phyloP scores from a whole-genome alignment of 2,888 invertebrate species.

The Esperia sulphurella region DNA sequence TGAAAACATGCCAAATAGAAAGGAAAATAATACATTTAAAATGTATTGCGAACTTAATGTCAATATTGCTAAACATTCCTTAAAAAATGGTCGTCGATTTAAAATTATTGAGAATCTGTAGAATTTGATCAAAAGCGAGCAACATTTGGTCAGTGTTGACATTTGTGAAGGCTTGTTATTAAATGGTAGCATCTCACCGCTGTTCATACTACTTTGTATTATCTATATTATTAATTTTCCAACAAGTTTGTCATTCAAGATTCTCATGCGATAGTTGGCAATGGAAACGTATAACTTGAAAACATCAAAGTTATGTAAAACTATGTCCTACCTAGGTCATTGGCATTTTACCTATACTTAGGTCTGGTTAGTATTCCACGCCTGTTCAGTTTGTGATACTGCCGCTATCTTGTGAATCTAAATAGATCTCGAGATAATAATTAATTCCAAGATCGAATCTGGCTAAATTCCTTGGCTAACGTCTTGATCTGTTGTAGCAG shows the following conservation, averaged over 20 bases:
- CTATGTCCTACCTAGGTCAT: constrained; percentile 34
- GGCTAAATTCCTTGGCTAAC: not conserved
- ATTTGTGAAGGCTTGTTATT: not conserved
- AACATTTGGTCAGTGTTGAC: not conserved
- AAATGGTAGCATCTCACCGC: not conserved
- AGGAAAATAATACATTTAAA: too few species aligned
- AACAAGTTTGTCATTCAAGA: too few species aligned
- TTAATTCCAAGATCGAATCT: not conserved
- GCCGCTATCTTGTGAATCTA: constrained; percentile 3
- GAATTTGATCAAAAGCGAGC: too few species aligned
- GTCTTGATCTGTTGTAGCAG: not conserved
- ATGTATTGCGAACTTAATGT: too few species aligned
- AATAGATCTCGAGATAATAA: constrained; percentile 4
- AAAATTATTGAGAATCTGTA: too few species aligned
- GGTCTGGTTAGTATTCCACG: constrained; percentile 30
- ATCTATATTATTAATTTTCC: too few species aligned
- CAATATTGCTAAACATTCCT: too few species aligned
- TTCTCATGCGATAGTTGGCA: constrained; percentile 7
- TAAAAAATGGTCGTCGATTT: too few species aligned
- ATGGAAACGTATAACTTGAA: constrained; percentile 22
- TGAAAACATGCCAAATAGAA: too few species aligned
- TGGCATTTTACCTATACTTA: constrained; percentile 25
- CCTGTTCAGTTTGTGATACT: constrained; percentile 1
- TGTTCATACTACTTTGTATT: not conserved
- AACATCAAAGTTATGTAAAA: constrained; percentile 33